phyloP scores from a whole-genome alignment of 2,113 vertebrate genomes.

The Aramus guarauna region DNA sequence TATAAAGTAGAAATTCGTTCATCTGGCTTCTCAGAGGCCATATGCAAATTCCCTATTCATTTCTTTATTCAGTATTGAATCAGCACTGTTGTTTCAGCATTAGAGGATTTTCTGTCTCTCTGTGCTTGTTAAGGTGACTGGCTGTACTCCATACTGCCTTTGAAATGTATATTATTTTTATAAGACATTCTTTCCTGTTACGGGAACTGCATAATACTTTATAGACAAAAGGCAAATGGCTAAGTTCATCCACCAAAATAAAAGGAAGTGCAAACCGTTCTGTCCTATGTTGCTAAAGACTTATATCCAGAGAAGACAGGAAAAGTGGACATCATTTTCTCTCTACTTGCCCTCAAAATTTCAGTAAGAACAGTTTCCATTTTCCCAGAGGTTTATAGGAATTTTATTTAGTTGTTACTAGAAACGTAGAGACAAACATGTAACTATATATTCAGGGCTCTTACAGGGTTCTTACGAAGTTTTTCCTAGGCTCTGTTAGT shows the following conservation, averaged over 20 bases:
- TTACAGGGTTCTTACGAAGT: background rate
- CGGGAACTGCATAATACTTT: background rate
- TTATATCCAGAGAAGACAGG: background rate
- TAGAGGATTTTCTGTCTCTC: background rate
- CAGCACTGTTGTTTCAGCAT: background rate
- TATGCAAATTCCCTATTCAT: slow-evolving; percentile 25
- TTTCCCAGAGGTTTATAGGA: background rate
- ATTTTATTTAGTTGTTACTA: background rate
- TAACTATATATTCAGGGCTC: background rate
- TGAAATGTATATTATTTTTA: slow-evolving; percentile 10
- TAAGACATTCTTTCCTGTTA: background rate
- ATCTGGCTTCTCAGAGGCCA: background rate
- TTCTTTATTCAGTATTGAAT: background rate
- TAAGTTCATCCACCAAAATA: background rate
- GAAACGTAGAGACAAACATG: background rate
- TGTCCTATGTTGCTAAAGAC: background rate
- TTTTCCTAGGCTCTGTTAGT: background rate
- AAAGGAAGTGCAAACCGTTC: background rate
- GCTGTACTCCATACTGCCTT: background rate
- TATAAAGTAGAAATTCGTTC: slow-evolving; percentile 7
- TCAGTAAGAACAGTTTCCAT: background rate
- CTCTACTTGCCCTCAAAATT: background rate
- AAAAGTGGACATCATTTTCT: background rate
- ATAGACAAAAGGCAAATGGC: background rate
- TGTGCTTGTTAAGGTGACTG: background rate